Evolutionary conservation across 2,797 vertebrate species (phyloP).

Genomic region (Benthosema pterotum): DNA sequence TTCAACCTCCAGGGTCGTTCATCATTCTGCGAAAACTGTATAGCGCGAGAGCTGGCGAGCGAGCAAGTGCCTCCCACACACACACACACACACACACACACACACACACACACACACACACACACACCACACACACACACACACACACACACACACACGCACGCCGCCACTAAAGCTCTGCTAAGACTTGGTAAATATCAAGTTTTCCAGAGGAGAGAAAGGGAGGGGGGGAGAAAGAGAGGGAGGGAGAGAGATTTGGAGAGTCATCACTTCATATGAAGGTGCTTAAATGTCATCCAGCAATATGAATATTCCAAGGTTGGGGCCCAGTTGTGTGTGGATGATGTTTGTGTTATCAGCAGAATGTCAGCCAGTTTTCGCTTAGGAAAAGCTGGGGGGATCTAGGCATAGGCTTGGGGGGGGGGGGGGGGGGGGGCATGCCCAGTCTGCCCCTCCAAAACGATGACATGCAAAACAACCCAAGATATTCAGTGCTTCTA

Average conservation of each 20-base stretch:
- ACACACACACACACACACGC: constrained; percentile 34
- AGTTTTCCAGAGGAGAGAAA: constrained; percentile 26
- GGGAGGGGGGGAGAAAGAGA: constrained; percentile 14
- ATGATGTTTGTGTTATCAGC: constrained; percentile 6
- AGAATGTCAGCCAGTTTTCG: background rate
- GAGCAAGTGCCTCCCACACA: constrained; percentile 48
- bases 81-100: constrained; percentile 32
- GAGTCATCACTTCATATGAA: constrained; percentile 11
- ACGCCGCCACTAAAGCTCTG: no score
- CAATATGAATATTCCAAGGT: background rate
- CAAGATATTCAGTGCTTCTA: no score
- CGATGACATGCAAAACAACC: no score
- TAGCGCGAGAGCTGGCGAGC: constrained; percentile 41
- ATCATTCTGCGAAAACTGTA: constrained; percentile 68
- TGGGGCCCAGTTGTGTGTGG: background rate
- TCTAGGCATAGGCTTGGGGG: no score
- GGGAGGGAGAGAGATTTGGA: constrained; percentile 16
- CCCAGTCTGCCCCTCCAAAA: no score
- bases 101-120: constrained; percentile 43
- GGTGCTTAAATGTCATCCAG: constrained; percentile 24
- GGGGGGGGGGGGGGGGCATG: no score
- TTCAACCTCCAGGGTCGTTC: constrained; percentile 64
- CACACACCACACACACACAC: constrained; percentile 51
- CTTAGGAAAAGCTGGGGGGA: no score
- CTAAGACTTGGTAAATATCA: constrained; percentile 39